Evolutionary conservation across 2,888 invertebrate species (phyloP), one percentile per base, ranked within the genome.

Genomic region (Laspeyria flexula): DNA sequence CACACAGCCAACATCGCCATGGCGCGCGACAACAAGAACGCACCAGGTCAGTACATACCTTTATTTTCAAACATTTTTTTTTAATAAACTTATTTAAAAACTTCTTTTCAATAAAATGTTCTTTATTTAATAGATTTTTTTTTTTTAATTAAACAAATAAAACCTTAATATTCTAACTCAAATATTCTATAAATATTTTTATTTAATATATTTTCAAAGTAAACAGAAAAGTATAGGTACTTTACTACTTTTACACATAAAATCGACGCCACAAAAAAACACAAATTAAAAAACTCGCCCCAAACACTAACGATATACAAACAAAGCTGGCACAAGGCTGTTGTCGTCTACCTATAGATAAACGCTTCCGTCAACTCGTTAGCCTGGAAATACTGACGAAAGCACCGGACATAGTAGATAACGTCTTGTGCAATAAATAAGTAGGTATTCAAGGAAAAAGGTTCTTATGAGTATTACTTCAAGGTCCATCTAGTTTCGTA

Each of bases 21-120:
- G 87, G 75, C 88, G 68, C 75, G 75, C 42, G 81, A 83, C 53
- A 81, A 73, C 60, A 77, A 74, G 50, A 80, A 79, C 73, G 78
- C 83, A 43, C 81, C 85, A 62, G 88, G 90, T 89, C 33, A 82
- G 86, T 80, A 38, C 5, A 0, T 3, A 37, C 2, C 6, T 39
- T 58, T 34, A 46, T 40, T 30, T 31, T 29, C n/a, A n/a, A n/a
- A n/a, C n/a, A 13, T 30, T 30, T 11, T 30, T 30, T 2, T 11
- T 30, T 4, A 1, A 2, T 11, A 11, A 18, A 16, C 15, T 18
- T 10, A 12, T 6, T 31, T 31, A 1, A 31, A 5, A 18, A 18
- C 15, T n/a, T n/a, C n/a, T n/a, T n/a, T n/a, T n/a, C n/a, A n/a
- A n/a, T n/a, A n/a, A n/a, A n/a, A n/a, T n/a, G n/a, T n/a, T n/a